These are phyloP conservation scores for Ypsolopha scabrella DNA, from an alignment of 2,888 invertebrate species.

Conservation along the genomic window DNA sequence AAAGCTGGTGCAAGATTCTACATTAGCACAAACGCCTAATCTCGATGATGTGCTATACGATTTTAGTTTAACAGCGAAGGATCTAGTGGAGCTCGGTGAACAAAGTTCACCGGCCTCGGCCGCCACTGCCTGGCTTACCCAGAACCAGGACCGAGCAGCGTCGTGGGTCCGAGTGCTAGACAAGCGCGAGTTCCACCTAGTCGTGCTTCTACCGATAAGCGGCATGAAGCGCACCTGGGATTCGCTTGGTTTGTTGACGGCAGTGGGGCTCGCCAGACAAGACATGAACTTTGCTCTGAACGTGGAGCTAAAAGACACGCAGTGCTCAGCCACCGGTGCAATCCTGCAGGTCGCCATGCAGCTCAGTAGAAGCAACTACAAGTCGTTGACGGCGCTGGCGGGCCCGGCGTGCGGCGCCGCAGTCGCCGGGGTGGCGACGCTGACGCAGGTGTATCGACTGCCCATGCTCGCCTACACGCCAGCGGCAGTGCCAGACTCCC, in stretches of 20 bases:
- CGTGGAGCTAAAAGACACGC: slow-evolving; percentile 36
- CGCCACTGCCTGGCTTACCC: slow-evolving; percentile 14
- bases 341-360: slow-evolving; percentile 34
- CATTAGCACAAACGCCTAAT: slow-evolving; percentile 28
- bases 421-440: slow-evolving; percentile 42
- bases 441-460: slow-evolving; percentile 32
- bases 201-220: slow-evolving; percentile 24
- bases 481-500: slow-evolving; percentile 20
- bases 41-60: slow-evolving; percentile 32
- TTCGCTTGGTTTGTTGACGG: neutral
- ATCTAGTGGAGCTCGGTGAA: slow-evolving; percentile 24
- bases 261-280: slow-evolving; percentile 22
- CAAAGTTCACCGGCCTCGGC: slow-evolving; percentile 18
- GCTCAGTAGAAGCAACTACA: slow-evolving; percentile 24
- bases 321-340: slow-evolving; percentile 38
- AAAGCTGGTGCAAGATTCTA: slow-evolving; percentile 37
- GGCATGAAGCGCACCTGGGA: neutral
- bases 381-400: slow-evolving; percentile 37
- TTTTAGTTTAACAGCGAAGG: slow-evolving; percentile 21
- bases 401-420: slow-evolving; percentile 50
- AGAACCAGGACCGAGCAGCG: slow-evolving; percentile 14
- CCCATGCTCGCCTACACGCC: slow-evolving; percentile 45
- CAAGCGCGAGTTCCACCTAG: slow-evolving; percentile 26
- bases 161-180: slow-evolving; percentile 17
- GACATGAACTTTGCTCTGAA: slow-evolving; percentile 11